Conservation (phyloP, 2,888 invertebrate genomes). For the Cryptus armator region DNA sequence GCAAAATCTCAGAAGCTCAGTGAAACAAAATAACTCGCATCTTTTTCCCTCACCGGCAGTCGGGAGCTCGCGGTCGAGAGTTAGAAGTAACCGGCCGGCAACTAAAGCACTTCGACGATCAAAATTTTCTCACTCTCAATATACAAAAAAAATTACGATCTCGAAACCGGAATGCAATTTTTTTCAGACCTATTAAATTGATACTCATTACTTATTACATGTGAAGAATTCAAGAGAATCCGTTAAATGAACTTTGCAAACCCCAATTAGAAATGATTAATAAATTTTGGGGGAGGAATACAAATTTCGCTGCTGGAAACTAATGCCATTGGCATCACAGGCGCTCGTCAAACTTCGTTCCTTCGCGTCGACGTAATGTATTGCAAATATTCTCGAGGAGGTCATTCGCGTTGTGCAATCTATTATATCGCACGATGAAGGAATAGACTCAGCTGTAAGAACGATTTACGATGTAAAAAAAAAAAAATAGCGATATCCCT, state of each 20-base stretch:
- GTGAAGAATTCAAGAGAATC: neutral
- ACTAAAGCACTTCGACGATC: neutral
- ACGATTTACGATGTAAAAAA: conserved; percentile 53
- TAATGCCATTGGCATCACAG: neutral
- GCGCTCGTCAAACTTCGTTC: neutral
- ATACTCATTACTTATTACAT: neutral
- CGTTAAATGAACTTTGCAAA: neutral
- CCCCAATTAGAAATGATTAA: neutral
- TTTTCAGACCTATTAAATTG: neutral
- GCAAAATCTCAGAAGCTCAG: no score
- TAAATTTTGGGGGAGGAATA: neutral
- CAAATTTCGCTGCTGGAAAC: neutral
- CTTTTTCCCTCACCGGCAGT: no score
- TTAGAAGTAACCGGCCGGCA: conserved; percentile 26
- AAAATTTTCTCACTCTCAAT: neutral
- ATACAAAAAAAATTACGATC: neutral
- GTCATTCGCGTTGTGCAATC: conserved; percentile 61
- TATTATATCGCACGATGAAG: conserved; percentile 30
- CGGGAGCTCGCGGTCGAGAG: no score
- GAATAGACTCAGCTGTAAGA: conserved; percentile 28
- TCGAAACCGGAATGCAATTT: neutral
- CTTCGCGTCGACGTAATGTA: conserved; percentile 7
- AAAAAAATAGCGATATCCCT: conserved; percentile 32
- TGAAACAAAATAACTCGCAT: no score
- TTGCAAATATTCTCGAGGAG: conserved; percentile 20